These are phyloP conservation scores for Montipora cactus DNA, from an alignment of 64 coral and sea anemone species.

Conservation along the genomic window DNA sequence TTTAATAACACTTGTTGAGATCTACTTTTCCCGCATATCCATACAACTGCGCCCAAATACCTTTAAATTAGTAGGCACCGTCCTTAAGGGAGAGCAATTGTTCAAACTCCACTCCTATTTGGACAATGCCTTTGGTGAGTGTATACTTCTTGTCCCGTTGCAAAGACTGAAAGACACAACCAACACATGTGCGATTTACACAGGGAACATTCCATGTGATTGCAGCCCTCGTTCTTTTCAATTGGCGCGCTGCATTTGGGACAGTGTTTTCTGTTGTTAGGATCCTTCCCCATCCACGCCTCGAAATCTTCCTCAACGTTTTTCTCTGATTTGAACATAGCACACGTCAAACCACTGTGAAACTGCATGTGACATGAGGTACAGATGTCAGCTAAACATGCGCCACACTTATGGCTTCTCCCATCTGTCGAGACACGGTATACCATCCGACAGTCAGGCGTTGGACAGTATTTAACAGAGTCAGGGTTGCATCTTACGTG, in stretches of 20 bases:
- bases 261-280: constrained; percentile 64
- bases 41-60: too few relatives aligned
- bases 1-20: too few relatives aligned
- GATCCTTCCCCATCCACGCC: constrained; percentile 75
- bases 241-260: constrained; percentile 63
- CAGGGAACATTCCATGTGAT: constrained; percentile 71
- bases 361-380: constrained; percentile 78
- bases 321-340: constrained; percentile 69
- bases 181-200: constrained; percentile 74
- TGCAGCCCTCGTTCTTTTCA: constrained; percentile 79
- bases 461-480: constrained; percentile 75
- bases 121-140: constrained; percentile 66
- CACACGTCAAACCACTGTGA: constrained; percentile 73
- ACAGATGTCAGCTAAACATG: constrained; percentile 62
- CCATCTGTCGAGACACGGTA: constrained; percentile 73
- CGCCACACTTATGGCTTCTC: constrained; percentile 61
- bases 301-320: constrained; percentile 48
- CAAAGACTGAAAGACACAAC: constrained; percentile 70
- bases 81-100: too few relatives aligned
- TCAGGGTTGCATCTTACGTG: constrained; percentile 28
- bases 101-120: not conserved
- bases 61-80: too few relatives aligned
- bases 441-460: constrained; percentile 84
- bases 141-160: constrained; percentile 9
- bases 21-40: too few relatives aligned